phyloP scores from a whole-genome alignment of 1,140 invertebrate species.

The Propsilocerus akamusi region DNA sequence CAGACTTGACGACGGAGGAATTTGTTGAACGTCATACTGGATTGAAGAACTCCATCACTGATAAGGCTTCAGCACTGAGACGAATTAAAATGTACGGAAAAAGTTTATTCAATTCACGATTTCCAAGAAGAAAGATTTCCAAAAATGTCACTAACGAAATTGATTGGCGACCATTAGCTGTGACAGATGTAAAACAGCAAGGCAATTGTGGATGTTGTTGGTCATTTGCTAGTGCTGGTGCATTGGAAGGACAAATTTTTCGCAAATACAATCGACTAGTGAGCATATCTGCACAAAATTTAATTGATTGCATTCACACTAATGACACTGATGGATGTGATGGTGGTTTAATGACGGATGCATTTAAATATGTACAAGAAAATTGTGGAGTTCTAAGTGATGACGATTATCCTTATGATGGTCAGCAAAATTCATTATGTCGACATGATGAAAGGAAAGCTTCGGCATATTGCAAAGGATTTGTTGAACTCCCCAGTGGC shows the following conservation, averaged over 20 bases:
- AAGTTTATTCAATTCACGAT: background rate
- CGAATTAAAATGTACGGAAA: background rate
- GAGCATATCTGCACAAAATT: slow-evolving; percentile 85
- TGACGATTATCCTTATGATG: slow-evolving; percentile 67
- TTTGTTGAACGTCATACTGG: background rate
- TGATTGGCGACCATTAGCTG: background rate
- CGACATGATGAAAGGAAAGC: background rate
- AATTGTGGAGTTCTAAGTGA: slow-evolving; percentile 55
- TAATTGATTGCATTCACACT: slow-evolving; percentile 73
- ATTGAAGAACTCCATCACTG: background rate
- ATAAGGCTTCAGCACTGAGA: background rate
- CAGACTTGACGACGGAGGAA: background rate
- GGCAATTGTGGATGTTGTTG: slow-evolving; percentile 80
- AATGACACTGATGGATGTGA: slow-evolving; percentile 87
- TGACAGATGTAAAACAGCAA: slow-evolving; percentile 63
- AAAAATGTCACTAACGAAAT: no score
- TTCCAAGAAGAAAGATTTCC: background rate
- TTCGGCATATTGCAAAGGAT: slow-evolving; percentile 12
- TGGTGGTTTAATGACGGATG: slow-evolving; percentile 78
- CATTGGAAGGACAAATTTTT: slow-evolving; percentile 84
- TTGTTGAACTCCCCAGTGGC: slow-evolving; percentile 36
- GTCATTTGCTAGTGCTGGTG: slow-evolving; percentile 69
- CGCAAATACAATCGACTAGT: slow-evolving; percentile 58
- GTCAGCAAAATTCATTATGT: slow-evolving; percentile 36
- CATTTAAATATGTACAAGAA: slow-evolving; percentile 79